These are phyloP conservation scores for Ctenopoma kingsleyae DNA, from an alignment of 2,797 vertebrate species.

Conservation along the genomic window DNA sequence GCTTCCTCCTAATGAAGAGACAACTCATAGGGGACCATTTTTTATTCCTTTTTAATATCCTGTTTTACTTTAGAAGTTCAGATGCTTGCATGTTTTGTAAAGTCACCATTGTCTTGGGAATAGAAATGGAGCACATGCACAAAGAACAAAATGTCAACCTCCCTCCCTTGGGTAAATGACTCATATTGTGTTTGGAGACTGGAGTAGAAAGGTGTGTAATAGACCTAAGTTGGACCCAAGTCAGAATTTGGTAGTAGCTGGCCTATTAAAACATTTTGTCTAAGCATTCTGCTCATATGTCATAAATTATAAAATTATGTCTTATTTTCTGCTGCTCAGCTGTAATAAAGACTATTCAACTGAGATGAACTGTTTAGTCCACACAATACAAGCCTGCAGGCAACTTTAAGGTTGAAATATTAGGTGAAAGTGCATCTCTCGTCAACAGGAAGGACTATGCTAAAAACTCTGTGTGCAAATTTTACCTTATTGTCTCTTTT, in stretches of 20 bases:
- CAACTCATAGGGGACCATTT: slow-evolving; percentile 34
- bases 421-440: slow-evolving; percentile 54
- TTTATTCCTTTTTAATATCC: slow-evolving; percentile 53
- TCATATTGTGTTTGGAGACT: slow-evolving; percentile 67
- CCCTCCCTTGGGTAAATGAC: slow-evolving; percentile 73
- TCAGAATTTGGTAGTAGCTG: slow-evolving; percentile 44
- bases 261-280: slow-evolving; percentile 47
- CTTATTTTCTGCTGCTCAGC: neutral
- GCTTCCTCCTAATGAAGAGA: slow-evolving; percentile 46
- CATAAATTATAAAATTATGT: slow-evolving; percentile 2
- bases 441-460: slow-evolving; percentile 47
- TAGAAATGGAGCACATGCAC: slow-evolving; percentile 68
- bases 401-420: slow-evolving; percentile 50
- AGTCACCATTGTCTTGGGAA: slow-evolving; percentile 74
- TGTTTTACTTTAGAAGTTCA: slow-evolving; percentile 54
- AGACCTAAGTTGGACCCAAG: slow-evolving; percentile 47
- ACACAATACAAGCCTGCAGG: slow-evolving; percentile 34
- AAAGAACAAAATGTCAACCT: slow-evolving; percentile 78
- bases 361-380: slow-evolving; percentile 21
- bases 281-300: slow-evolving; percentile 27
- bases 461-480: slow-evolving; percentile 52
- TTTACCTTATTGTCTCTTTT: slow-evolving; percentile 75
- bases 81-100: slow-evolving; percentile 76
- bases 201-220: slow-evolving; percentile 64
- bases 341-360: slow-evolving; percentile 1